Evolutionary conservation across 2,888 invertebrate species (phyloP).

Genomic region (Stenchaetothrips biformis): DNA sequence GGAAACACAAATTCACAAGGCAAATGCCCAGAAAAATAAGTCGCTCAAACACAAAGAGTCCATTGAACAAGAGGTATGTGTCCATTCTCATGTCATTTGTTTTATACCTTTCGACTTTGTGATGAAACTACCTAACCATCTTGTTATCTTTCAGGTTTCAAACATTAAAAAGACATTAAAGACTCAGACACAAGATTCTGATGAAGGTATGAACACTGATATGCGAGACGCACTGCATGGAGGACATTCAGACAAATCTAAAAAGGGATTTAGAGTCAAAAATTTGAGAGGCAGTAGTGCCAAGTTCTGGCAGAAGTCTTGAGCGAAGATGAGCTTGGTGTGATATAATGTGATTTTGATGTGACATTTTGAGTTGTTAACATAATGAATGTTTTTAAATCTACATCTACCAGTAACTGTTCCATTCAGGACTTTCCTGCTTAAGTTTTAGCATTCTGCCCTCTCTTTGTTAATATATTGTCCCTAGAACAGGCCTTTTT

Average conservation of each 20-base stretch:
- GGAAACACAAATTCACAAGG: slow-evolving; percentile 80
- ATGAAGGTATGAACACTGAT: slow-evolving; percentile 77
- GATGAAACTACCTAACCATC: background rate
- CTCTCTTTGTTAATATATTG: background rate
- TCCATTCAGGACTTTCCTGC: background rate
- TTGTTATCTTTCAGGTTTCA: slow-evolving; percentile 57
- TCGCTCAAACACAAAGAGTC: slow-evolving; percentile 72
- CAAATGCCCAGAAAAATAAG: slow-evolving; percentile 78
- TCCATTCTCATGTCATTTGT: slow-evolving; percentile 15
- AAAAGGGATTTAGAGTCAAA: slow-evolving; percentile 60
- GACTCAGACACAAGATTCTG: slow-evolving; percentile 71
- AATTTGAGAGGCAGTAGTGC: slow-evolving; percentile 56
- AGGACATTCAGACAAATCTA: slow-evolving; percentile 49
- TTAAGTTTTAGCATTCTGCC: background rate
- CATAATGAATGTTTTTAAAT: background rate
- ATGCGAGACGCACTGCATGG: slow-evolving; percentile 57
- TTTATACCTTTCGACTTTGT: background rate
- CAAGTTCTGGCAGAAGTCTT: slow-evolving; percentile 60
- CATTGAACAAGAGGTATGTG: slow-evolving; percentile 79
- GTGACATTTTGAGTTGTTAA: background rate
- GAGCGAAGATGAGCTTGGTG: slow-evolving; percentile 34
- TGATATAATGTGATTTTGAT: slow-evolving; percentile 15
- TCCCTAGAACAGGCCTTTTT: background rate
- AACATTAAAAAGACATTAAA: slow-evolving; percentile 86
- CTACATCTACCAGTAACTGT: background rate